Evolutionary conservation across 2,797 vertebrate genomes (phyloP).

Genomic region (Todus mexicanus): DNA sequence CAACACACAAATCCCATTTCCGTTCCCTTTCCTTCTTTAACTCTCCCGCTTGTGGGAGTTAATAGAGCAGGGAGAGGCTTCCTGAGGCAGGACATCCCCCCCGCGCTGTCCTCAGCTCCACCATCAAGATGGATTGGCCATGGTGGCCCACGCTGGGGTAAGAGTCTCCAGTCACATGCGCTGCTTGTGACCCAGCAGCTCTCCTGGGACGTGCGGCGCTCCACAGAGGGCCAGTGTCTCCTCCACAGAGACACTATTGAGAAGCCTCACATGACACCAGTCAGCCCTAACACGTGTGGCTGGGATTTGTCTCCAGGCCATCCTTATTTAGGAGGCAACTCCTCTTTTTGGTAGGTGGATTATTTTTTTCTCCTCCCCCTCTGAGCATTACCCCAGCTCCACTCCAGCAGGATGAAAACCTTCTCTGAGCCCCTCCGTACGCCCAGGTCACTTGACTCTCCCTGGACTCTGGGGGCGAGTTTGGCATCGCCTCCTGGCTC

Average conservation of each 20-base stretch:
- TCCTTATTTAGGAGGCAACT: neutral
- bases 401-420: neutral
- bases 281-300: slow-evolving; percentile 36
- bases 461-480: neutral
- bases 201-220: neutral
- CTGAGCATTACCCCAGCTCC: neutral
- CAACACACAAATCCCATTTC: neutral
- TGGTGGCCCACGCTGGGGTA: neutral
- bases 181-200: slow-evolving; percentile 54
- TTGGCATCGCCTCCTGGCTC: neutral
- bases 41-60: neutral
- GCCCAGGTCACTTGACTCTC: slow-evolving; percentile 19
- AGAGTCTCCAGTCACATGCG: slow-evolving; percentile 43
- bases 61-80: neutral
- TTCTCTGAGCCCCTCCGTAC: neutral
- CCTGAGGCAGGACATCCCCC: neutral
- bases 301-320: neutral
- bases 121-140: neutral
- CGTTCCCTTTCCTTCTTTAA: neutral
- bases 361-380: neutral
- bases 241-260: slow-evolving; percentile 53
- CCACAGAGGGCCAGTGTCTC: slow-evolving; percentile 62
- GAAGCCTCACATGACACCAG: slow-evolving; percentile 42
- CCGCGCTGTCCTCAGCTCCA: neutral
- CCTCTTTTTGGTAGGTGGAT: neutral